Evolutionary conservation across 2,113 vertebrate species (phyloP), one percentile per base, ranked within the genome.

Genomic region (Sardina pilchardus): DNA sequence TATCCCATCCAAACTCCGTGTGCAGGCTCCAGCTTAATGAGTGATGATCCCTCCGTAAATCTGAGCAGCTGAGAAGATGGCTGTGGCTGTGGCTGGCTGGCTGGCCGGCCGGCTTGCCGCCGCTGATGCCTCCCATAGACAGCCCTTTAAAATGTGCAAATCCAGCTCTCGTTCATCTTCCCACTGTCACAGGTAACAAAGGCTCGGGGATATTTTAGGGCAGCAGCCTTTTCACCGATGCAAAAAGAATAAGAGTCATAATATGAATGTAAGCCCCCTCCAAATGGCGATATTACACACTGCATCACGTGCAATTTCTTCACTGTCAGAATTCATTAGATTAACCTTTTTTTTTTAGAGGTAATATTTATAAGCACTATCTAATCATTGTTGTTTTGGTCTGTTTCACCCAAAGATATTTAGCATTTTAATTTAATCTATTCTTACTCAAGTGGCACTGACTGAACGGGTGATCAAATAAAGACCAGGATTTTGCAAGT

Each of bases 1-100:
- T 36, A 78, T 34, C 71, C 3, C 71, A 36, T 17, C 71, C 71
- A 39, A 39, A 34, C 14, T 0, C 34, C 39, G 30, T 78, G 71
- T 78, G 71, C 30, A 16, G 36, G 71, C 30, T 9, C 71, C 30
- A 78, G 71, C 71, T 78, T 78, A 78, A 39, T 78, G 71, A 78
- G 10, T 78, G 34, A 78, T 78, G 71, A 78, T 78, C 71, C 34
- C 71, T 78, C 71, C 8, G 71, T 78, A 78, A 78, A 78, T 78
- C 71, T 36, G 71, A 78, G 71, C 30, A 4, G 30, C 30, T 36
- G 71, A 78, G 71, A 36, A 78, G 71, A 78, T 78, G 30, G 71
- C 71, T 34, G 10, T 78, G 71, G 10, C 71, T 34, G 34, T n/a
- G n/a, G n/a, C n/a, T n/a, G n/a, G n/a, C n/a, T n/a, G n/a, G n/a